Conservation (phyloP, 2,797 vertebrate species). For the Crocidura indochinensis region DNA sequence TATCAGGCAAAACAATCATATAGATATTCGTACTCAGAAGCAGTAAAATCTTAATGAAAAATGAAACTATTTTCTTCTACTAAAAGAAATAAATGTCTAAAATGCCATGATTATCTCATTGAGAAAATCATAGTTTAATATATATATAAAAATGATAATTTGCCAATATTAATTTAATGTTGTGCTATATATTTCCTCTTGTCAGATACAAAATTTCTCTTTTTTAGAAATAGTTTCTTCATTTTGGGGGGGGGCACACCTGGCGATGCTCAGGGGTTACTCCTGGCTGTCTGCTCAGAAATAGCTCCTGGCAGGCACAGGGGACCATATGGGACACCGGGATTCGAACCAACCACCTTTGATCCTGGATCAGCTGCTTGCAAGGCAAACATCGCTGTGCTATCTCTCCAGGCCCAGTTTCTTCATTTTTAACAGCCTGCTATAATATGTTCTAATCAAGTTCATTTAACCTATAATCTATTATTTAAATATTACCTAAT, state of each 20-base stretch:
- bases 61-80: not conserved
- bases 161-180: not conserved
- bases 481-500: not conserved
- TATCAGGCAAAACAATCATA: not conserved
- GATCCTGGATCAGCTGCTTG: too few species aligned
- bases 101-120: not conserved
- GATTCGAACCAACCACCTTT: too few species aligned
- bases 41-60: slow-evolving; percentile 12
- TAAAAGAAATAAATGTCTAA: not conserved
- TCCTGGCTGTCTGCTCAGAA: too few species aligned
- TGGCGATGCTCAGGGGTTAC: too few species aligned
- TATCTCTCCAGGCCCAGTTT: too few species aligned
- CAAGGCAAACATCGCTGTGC: too few species aligned
- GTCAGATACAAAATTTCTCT: not conserved
- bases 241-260: too few species aligned
- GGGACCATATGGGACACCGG: too few species aligned
- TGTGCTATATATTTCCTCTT: not conserved
- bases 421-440: not conserved
- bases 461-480: not conserved
- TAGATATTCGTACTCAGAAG: not conserved
- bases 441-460: not conserved
- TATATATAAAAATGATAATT: not conserved
- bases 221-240: slow-evolving; percentile 37
- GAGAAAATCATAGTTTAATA: not conserved
- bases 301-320: too few species aligned